phyloP scores from a whole-genome alignment of 2,797 vertebrate species.

The Fringilla coelebs region DNA sequence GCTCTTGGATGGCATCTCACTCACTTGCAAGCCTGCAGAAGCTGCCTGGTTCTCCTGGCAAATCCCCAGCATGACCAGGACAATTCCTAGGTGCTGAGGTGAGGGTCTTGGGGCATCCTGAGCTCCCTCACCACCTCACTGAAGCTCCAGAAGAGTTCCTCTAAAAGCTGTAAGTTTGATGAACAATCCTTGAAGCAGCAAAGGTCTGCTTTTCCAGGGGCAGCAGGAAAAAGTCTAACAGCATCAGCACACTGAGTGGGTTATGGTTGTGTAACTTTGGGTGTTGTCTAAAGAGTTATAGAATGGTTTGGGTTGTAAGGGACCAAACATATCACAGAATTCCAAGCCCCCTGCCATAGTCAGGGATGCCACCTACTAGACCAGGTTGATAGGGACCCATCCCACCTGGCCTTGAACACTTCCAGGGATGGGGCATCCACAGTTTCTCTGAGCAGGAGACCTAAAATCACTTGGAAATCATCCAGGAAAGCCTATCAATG shows the following conservation, averaged over 20 bases:
- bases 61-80: rapidly evolving
- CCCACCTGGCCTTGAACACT: not conserved
- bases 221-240: not conserved
- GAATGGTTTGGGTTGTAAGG: not conserved
- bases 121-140: not conserved
- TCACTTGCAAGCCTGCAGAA: not conserved
- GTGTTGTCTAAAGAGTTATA: rapidly evolving
- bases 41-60: not conserved
- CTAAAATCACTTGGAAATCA: not conserved
- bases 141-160: not conserved
- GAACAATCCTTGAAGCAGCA: not conserved
- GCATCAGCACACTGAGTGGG: not conserved
- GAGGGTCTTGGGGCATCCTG: not conserved
- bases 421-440: not conserved
- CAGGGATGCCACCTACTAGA: not conserved
- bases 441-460: not conserved
- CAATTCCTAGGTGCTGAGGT: not conserved
- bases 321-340: not conserved
- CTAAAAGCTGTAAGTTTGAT: not conserved
- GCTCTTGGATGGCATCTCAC: not conserved
- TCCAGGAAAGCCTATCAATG: not conserved
- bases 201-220: not conserved
- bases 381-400: not conserved
- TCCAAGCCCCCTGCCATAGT: not conserved
- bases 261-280: not conserved